A percentile compares a stretch with the other conserved stretches of the same genome.
phyloP scores from a whole-genome alignment of 2,113 vertebrate species.

The Oceanodroma tethys region DNA sequence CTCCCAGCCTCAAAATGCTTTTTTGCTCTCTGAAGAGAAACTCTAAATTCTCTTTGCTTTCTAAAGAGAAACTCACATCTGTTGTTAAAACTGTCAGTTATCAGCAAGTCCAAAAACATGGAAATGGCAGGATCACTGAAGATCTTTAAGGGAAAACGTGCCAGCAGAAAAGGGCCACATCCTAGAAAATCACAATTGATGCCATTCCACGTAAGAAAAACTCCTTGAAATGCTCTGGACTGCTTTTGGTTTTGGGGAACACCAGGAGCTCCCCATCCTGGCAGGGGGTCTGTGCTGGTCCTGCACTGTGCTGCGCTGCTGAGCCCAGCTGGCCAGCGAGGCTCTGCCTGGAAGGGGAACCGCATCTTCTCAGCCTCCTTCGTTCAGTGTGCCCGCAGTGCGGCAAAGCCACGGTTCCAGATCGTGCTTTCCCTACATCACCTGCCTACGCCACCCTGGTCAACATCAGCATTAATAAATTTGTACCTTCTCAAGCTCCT shows the following conservation, averaged over 20 bases:
- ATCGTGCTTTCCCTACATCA: neutral
- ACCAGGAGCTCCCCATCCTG: neutral
- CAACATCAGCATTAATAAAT: neutral
- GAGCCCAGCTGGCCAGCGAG: neutral
- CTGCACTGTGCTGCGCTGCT: neutral
- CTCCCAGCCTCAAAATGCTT: neutral
- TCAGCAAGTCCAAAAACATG: neutral
- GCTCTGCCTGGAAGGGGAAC: neutral
- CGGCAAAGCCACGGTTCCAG: neutral
- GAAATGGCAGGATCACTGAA: neutral
- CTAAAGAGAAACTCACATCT: neutral
- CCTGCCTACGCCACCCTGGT: neutral
- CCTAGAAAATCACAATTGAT: neutral
- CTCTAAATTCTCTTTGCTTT: neutral
- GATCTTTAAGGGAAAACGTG: neutral
- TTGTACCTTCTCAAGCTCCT: neutral
- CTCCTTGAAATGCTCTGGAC: neutral
- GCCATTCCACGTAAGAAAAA: neutral
- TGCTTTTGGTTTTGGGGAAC: neutral
- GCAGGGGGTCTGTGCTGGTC: neutral
- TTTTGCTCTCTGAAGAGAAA: neutral
- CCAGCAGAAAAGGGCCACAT: neutral
- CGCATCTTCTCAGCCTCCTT: neutral
- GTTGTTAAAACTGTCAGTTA: neutral
- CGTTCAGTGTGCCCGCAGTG: neutral